Base-by-base conservation (phyloP, 2,888 invertebrate genomes). In the Thalpophila matura region DNA sequence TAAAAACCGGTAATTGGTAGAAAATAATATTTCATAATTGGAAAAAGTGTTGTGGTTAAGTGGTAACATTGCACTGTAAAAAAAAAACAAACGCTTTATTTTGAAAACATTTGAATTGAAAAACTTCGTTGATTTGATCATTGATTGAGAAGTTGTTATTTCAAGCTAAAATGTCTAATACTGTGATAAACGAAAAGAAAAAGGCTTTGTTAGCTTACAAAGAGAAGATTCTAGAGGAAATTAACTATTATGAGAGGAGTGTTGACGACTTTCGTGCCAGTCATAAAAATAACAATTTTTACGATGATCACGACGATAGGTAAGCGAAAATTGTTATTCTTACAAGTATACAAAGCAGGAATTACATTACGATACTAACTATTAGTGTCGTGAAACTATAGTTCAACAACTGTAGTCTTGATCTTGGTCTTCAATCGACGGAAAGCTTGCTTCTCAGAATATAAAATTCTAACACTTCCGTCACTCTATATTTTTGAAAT, bases 221-320 rank as follows among this genome's bases (percentile, higher is more conserved):
- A 56, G 82, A 90, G 29, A 84, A 85, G 38, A 58, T 94, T 33
- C 61, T 91, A 18, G 67, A 85, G 14, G 89, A 91, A 7, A 77
- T 93, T 2, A 81, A 86, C 12, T 87, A 87, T 69, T 89, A 84
- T 33, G 88, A 92, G n/a, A 80, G 75, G 22, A 82, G 84, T 74
- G 89, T 92, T 5, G 78, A 84, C 6, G 86, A 90, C 12, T 84
- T 86, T 33, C 79, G 69, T 20, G 37, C 56, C 2, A 72, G 61
- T 33, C 33, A 56, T 40, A 61, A 27, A 10, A 76, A 71, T 1
- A 59, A 60, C 3, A 76, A 27, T 59, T 80, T 53, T 49, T 78
- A 61, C 1, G 71, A 85, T 9, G 77, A 86, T 26, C 29, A 50
- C 29, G 82, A 82, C 42, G 83, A 84, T 45, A 89, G 89, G 88